These are phyloP conservation scores for Ips typographus DNA, from an alignment of 1,140 invertebrate genomes.

Conservation along the genomic window DNA sequence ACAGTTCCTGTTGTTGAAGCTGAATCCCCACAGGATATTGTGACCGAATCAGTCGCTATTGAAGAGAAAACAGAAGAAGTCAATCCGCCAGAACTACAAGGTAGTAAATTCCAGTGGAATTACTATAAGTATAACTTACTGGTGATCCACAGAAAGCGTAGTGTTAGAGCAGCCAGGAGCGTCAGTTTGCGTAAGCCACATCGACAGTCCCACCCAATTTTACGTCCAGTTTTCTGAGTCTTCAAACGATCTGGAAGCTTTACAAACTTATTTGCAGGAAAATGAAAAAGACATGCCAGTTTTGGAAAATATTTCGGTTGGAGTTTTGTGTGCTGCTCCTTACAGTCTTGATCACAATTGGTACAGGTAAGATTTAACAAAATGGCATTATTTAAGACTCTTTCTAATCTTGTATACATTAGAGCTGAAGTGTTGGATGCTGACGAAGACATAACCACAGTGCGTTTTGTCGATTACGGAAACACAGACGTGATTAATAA, in stretches of 20 bases:
- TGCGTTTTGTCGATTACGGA: slow-evolving; percentile 83
- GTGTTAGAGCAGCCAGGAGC: slow-evolving; percentile 4
- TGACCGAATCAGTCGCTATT: no score
- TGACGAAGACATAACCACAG: slow-evolving; percentile 67
- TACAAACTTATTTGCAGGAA: slow-evolving; percentile 63
- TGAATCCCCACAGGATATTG: background rate
- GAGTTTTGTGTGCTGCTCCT: slow-evolving; percentile 69
- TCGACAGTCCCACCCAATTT: slow-evolving; percentile 67
- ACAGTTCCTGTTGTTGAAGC: background rate
- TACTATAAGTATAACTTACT: no score
- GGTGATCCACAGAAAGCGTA: no score
- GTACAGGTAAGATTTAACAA: slow-evolving; percentile 57
- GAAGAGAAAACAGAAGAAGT: no score
- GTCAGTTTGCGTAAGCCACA: slow-evolving; percentile 61
- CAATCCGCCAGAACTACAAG: no score
- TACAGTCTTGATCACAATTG: slow-evolving; percentile 73
- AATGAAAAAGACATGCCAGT: slow-evolving; percentile 54
- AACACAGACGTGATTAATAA: slow-evolving; percentile 71
- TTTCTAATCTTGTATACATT: background rate
- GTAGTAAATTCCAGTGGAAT: no score
- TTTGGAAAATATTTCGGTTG: slow-evolving; percentile 60
- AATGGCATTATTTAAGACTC: background rate
- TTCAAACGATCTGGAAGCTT: slow-evolving; percentile 54
- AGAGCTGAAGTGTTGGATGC: slow-evolving; percentile 75
- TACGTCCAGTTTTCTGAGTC: slow-evolving; percentile 62